Evolutionary conservation across 1,140 invertebrate species (phyloP), one percentile per base, ranked within the genome.

Genomic region (Drosophila miranda): DNA sequence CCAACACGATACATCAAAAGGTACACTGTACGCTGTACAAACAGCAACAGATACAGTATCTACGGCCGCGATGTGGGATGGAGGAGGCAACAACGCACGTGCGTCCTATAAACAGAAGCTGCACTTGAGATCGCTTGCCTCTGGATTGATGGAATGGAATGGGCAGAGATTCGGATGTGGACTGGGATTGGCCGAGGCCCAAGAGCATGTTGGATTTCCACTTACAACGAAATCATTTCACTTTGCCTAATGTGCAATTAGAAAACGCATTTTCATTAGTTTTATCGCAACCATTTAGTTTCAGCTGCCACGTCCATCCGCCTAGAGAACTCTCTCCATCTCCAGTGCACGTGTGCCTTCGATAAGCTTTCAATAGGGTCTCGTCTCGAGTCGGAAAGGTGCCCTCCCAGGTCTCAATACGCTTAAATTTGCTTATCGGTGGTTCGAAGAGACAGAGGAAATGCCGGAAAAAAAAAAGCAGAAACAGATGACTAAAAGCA

Each of bases 191-290:
- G 50, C 26, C 16, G 60, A 34, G 45, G 45, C 41, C 8, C 42
- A 44, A 43, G 14, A 4, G 21, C 30, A n/a, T 51, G 34, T 42
- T 50, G 45, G 49, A 38, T 46, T 71, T 44, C 81, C 77, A 86
- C 81, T 86, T 86, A 78, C 57, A 61, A 28, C 58, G 48, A 63
- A 89, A 78, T 89, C 75, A 56, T 78, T 89, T 89, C 82, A 89
- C 87, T 89, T 78, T 78, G 79, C 63, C 82, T 89, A 89, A 89
- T 89, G 87, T 88, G 80, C 87, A 89, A 89, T 89, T 89, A 89
- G 74, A 87, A 84, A 78, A 89, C 69, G 77, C 82, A 89, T 89
- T 89, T 89, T 89, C 87, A 89, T 89, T 89, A 89, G 87, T 83
- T 82, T 89, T 89, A 89, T 89, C 87, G 87, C 73, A 62, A 61